Base-by-base conservation (phyloP, 2,797 vertebrate genomes). In the Botia almorhae region DNA sequence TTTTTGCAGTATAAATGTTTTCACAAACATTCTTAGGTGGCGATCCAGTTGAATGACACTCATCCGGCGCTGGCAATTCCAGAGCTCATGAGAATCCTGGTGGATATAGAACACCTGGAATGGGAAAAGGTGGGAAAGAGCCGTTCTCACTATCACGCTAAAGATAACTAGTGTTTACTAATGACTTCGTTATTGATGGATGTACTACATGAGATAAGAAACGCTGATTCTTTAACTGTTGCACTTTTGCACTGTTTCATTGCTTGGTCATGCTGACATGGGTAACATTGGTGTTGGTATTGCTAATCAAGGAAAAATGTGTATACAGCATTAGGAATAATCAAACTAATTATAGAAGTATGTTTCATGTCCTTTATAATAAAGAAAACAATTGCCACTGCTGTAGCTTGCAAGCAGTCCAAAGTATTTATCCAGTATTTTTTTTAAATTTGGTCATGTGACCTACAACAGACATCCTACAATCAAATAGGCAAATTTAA, bases 41-140 rank as follows among this genome's bases (percentile, higher is more conserved):
- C 95, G 56, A 96, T 96, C 81, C 96, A 96, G 87, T 89, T 96
- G 2, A 96, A 96, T 0, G 95, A 96, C 87, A 96, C 96, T 16
- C 95, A 96, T 84, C 95, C 95, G 0, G 95, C 96, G 21, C 90
- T 96, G 13, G 93, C 95, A 78, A 96, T 96, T 81, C 95, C 96
- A 0, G 95, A 96, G 87, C 94, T 96, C 76, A 95, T 96, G 94
- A 87, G 94, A 87, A 95, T 96, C 85, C 85, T 96, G 51, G 88
- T 96, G 87, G 96, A 96, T 1, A 84, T 96, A 68, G 96, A 96
- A 88, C 93, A 91, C 2, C 89, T 95, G 69, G 91, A 94, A 0
- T 96, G 96, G 95, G 94, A 95, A 36, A 96, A 95, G 93, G 95
- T 94, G 55, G 83, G 85, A 17, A 16, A 72, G 10, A 7, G 19